Evolutionary conservation across 1,140 invertebrate species (phyloP).

Genomic region (Prorops nasuta): DNA sequence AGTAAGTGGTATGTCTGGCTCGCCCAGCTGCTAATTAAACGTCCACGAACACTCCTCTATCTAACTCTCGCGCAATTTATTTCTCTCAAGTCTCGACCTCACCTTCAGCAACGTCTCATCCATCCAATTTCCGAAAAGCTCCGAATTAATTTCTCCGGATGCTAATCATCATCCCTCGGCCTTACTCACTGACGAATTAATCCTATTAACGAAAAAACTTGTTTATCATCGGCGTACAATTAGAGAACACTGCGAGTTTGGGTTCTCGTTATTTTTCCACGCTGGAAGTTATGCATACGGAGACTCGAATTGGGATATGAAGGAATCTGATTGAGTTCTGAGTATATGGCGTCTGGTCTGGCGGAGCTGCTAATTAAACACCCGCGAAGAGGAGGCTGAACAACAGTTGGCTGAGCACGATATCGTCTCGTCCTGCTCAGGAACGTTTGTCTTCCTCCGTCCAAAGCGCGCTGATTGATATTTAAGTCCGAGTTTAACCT

Average conservation of each 20-base stretch:
- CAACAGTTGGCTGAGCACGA: no score
- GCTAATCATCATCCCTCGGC: no score
- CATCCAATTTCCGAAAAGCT: no score
- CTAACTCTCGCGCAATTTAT: not conserved
- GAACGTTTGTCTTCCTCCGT: slow-evolving; percentile 6
- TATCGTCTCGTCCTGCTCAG: not conserved
- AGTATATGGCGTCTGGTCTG: slow-evolving; percentile 55
- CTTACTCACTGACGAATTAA: no score
- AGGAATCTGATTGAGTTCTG: slow-evolving; percentile 58
- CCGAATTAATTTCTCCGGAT: no score
- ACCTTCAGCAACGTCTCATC: no score
- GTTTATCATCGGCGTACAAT: no score
- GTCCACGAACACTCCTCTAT: slow-evolving; percentile 24
- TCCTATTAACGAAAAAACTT: no score
- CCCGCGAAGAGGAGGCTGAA: slow-evolving; percentile 41
- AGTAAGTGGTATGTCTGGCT: slow-evolving; percentile 42
- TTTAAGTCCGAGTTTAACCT: slow-evolving; percentile 49
- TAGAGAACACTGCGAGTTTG: no score
- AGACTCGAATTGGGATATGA: no score
- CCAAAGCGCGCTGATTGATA: slow-evolving; percentile 46
- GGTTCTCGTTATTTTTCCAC: no score
- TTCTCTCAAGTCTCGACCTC: not conserved
- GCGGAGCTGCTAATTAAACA: slow-evolving; percentile 56
- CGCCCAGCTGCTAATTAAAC: slow-evolving; percentile 47
- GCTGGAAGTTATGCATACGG: no score